Evolutionary conservation across 2,888 invertebrate species (phyloP), one percentile per base, ranked within the genome.

Genomic region (Lacanobia oleracea): DNA sequence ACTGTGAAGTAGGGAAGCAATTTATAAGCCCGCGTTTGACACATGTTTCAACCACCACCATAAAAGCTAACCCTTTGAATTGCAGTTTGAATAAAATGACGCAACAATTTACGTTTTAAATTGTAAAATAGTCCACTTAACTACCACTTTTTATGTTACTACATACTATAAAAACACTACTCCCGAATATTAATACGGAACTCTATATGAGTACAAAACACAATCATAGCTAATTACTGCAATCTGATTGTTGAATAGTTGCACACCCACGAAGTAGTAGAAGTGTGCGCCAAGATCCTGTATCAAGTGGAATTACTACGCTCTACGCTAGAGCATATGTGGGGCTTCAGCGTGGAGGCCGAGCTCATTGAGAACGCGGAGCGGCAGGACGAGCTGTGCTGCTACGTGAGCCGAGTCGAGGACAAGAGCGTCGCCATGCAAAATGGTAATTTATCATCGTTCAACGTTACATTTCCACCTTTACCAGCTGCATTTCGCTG

Each of bases 261-360:
- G 89, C 98, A 98, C 93, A 99, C 98, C 71, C 99, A 99, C 92
- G 99, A 99, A 96, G 98, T 98, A 83, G 98, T 99, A 73, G 99
- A 99, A 96, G 99, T 99, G 64, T 99, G 99, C 94, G 98, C 98
- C 89, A 99, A 99, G 97, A 98, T 99, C 91, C 97, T 99, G 83
- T 99, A 99, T 95, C 99, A 99, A 97, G 98, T 99, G 86, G 99
- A 99, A 93, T 96, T 99, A 90, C 98, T 98, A 88, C 97, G 99
- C 78, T 98, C 97, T 83, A 98, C 98, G 14, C 96, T 98, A 88
- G 99, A 99, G 89, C 98, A 98, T 93, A 99, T 99, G 98, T 99
- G 99, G 98, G 99, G 99, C 86, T 99, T 99, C 96, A 98, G 98
- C 82, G 99, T 99, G 66, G 99, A 99, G 94, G 99, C 99, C 5